Evolutionary conservation across 2,113 vertebrate species (phyloP).

Genomic region (Gulo gulo): DNA sequence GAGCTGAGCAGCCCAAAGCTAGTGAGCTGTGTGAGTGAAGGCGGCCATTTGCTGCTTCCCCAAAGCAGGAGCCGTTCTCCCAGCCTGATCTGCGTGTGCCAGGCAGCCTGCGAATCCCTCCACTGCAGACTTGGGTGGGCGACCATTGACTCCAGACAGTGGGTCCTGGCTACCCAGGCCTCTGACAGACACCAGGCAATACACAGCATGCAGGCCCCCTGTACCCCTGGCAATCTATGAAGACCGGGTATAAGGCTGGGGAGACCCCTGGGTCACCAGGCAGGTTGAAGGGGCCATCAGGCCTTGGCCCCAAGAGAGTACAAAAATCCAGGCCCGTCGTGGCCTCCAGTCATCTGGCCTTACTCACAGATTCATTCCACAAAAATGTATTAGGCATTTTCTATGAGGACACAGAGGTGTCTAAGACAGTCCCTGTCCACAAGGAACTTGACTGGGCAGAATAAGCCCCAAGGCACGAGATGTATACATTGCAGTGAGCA

Average conservation of each 20-base stretch:
- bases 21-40: background rate
- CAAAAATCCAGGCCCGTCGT: background rate
- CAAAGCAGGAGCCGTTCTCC: background rate
- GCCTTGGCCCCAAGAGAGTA: background rate
- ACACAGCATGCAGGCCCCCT: accelerated
- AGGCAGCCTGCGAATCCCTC: background rate
- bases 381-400: background rate
- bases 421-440: background rate
- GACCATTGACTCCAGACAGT: accelerated
- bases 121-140: background rate
- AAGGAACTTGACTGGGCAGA: background rate
- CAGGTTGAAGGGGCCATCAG: background rate
- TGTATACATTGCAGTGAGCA: accelerated
- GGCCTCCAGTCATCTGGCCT: background rate
- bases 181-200: background rate
- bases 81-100: background rate
- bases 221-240: accelerated
- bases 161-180: background rate
- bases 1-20: background rate
- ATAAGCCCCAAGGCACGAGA: background rate
- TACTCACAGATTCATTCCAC: background rate
- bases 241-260: background rate
- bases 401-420: background rate
- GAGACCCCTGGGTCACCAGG: background rate
- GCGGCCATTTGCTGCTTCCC: background rate